Conservation (phyloP, 2,888 invertebrate genomes). For the Tromatobia lineatoria region DNA sequence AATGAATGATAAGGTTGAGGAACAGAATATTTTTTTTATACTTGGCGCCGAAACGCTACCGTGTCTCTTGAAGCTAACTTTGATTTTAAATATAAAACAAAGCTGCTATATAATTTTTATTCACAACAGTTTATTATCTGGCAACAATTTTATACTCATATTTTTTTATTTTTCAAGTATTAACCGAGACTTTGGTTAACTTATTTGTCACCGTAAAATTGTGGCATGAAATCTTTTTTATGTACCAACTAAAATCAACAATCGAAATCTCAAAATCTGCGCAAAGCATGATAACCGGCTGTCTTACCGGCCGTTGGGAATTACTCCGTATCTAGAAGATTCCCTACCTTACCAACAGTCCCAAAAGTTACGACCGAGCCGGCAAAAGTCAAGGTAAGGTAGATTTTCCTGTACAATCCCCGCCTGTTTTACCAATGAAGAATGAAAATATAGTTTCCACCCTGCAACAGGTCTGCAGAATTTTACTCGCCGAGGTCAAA, state of each 20-base stretch:
- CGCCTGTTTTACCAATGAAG: background rate
- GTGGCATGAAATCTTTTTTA: background rate
- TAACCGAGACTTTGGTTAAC: background rate
- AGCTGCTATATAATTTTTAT: too few relatives aligned
- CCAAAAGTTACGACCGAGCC: background rate
- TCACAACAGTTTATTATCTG: too few relatives aligned
- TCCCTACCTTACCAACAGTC: conserved; percentile 28
- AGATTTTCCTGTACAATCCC: background rate
- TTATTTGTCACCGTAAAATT: background rate
- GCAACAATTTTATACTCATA: background rate
- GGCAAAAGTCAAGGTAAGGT: conserved; percentile 21
- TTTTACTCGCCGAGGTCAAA: background rate
- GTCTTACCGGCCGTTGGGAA: conserved; percentile 11
- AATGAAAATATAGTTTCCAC: background rate
- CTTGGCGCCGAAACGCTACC: too few relatives aligned
- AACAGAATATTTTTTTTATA: too few relatives aligned
- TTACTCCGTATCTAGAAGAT: background rate
- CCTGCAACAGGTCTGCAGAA: background rate
- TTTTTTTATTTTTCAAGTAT: background rate
- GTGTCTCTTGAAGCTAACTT: too few relatives aligned
- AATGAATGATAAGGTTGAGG: too few relatives aligned
- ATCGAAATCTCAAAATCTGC: background rate
- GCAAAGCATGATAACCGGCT: background rate
- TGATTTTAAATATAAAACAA: too few relatives aligned
- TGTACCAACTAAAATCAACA: background rate